Evolutionary conservation across 2,888 invertebrate species (phyloP), one percentile per base, ranked within the genome.

Genomic region (Drosophila tanythrix): DNA sequence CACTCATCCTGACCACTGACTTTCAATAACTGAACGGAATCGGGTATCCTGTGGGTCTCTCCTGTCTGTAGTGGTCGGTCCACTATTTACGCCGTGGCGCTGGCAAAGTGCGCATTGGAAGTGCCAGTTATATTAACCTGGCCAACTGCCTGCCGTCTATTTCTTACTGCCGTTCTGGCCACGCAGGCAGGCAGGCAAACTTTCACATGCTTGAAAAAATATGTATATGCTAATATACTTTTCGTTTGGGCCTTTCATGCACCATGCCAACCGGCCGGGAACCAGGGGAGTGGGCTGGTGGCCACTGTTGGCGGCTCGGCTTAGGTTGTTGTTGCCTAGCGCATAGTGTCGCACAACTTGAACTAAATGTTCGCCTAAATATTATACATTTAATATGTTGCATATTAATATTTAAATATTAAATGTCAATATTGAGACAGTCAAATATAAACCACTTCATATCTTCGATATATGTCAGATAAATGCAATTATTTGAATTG

Each of bases 191-290:
- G 55, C 27, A 18, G 46, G 46, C 13, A 55, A 57, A 70, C 61
- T 58, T 56, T 52, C 43, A 71, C 15, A 69, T 59, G 59, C 67
- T 55, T 70, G 74, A 67, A 87, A 74, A 77, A 78, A 27, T 36
- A 36, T 36, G 36, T 18, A 55, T 82, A 82, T 46, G 25, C 15
- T 8, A 25, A 46, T 25, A 25, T 81, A 43, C 3, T 88, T 90
- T 91, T 89, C 84, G 92, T 92, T 92, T 92, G 89, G 91, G 68
- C 71, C 68, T 77, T 86, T 80, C 81, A 86, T 89, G 90, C 90
- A 90, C 92, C 92, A 92, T 92, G 92, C 92, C 92, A 92, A 92
- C 92, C 73, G 57, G 29, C 48, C 53, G 40, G 64, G 38, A 51
- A 56, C 35, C 46, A 29, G 29, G 43, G n/a, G 7, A 7, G 33